Evolutionary conservation across 2,113 vertebrate genomes (phyloP), one percentile per base, ranked within the genome.

Genomic region (Melanerpes formicivorus): DNA sequence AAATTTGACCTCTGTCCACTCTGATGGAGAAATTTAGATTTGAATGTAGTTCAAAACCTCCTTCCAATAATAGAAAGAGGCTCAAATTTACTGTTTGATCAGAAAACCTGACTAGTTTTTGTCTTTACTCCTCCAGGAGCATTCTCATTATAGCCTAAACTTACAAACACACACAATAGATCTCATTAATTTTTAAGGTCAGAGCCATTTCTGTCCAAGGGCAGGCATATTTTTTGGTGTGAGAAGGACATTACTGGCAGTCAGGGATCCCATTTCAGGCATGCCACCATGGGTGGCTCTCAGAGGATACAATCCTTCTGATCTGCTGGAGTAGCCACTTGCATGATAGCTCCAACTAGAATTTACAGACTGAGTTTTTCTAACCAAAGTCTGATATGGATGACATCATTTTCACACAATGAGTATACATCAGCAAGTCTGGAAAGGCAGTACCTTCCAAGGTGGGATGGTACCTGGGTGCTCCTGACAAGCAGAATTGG

Each of bases 401-500:
- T 21, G 10, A 56, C 30, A 54, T 0, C 7, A 37, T 37, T 37
- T 37, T 37, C 37, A 37, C 37, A 37, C 37, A 0, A 11, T 22
- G 23, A 72, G 59, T 25, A 25, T 11, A 27, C 21, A 58, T 62
- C 27, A 54, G 54, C 54, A 63, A 40, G 21, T 48, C 34, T 81
- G 64, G 34, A 79, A 86, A 48, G 29, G 23, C 25, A 65, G 62
- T n/a, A n/a, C 14, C n/a, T 55, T 66, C 73, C 40, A 32, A 29
- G 14, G n/a, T 32, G 22, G n/a, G 22, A n/a, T 13, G 22, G 21
- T 22, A n/a, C 26, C 58, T 32, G 37, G 42, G 46, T 59, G 44
- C 29, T 64, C 2, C 0, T 37, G 52, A 54, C 64, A 67, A 46
- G 63, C 23, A 5, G 34, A 37, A 5, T 40, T 0, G 1, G 25